Evolutionary conservation across 2,113 vertebrate genomes (phyloP).

Genomic region (Takifugu bimaculatus): DNA sequence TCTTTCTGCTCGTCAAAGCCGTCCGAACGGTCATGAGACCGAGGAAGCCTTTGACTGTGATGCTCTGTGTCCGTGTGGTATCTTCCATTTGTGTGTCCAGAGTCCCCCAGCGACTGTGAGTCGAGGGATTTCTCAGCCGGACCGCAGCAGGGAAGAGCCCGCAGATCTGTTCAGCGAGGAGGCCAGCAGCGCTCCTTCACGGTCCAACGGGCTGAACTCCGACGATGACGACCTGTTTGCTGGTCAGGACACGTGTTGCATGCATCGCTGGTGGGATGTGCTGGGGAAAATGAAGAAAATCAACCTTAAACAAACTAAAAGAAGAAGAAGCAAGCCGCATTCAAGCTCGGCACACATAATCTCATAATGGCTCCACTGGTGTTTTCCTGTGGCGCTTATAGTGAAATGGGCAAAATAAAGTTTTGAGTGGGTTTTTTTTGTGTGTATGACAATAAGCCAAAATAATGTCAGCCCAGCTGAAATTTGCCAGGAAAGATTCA

Average conservation of each 20-base stretch:
- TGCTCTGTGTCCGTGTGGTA: background rate
- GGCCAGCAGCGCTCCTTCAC: constrained; percentile 51
- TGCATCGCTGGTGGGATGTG: too few relatives aligned
- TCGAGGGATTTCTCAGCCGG: constrained; percentile 51
- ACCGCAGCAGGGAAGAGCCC: constrained; percentile 24
- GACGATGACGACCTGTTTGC: constrained; percentile 90
- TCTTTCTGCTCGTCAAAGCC: background rate
- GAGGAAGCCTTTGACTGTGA: background rate
- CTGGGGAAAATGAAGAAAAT: too few relatives aligned
- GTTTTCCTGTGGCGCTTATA: too few relatives aligned
- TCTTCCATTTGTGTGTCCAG: constrained; percentile 14
- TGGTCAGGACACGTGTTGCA: constrained; percentile 63
- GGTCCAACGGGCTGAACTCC: constrained; percentile 83
- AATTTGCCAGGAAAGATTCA: too few relatives aligned
- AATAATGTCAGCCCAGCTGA: too few relatives aligned
- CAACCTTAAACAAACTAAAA: too few relatives aligned
- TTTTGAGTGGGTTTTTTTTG: too few relatives aligned
- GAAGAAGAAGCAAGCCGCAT: too few relatives aligned
- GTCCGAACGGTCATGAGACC: background rate
- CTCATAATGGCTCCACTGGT: too few relatives aligned
- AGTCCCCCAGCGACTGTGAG: constrained; percentile 48
- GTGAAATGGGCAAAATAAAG: too few relatives aligned
- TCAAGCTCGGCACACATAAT: too few relatives aligned
- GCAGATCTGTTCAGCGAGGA: constrained; percentile 64
- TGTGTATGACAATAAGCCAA: too few relatives aligned